These are phyloP conservation scores for Epinephelus coioides DNA, from an alignment of 2,797 vertebrate genomes.

Conservation along the genomic window DNA sequence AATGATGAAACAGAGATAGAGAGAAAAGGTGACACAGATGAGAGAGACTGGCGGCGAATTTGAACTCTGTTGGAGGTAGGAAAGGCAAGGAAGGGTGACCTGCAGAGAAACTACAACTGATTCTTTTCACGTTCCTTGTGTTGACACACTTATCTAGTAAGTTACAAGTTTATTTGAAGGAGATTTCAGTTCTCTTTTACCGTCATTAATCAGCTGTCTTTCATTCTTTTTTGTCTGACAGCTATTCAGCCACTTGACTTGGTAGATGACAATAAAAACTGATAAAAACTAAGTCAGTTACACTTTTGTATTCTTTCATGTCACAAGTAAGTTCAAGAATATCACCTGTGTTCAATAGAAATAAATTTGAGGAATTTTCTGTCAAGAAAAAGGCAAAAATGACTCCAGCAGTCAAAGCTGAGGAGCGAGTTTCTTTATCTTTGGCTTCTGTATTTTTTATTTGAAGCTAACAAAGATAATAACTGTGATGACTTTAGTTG, in stretches of 20 bases:
- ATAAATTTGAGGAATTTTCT: not conserved
- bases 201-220: constrained; percentile 7
- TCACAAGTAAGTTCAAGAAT: not conserved
- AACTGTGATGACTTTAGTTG: not conserved
- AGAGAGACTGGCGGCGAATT: constrained; percentile 17
- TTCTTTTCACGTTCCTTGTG: not conserved
- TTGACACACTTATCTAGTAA: not conserved
- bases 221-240: not conserved
- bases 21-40: constrained; percentile 17
- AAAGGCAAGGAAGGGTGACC: not conserved
- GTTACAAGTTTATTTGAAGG: not conserved
- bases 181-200: not conserved
- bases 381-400: not conserved
- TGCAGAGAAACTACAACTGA: not conserved
- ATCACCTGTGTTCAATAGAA: too few species aligned
- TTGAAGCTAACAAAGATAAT: constrained; percentile 4
- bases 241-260: not conserved
- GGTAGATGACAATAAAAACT: not conserved
- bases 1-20: not conserved
- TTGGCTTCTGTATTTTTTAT: not conserved
- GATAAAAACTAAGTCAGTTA: not conserved
- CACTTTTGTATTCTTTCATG: not conserved
- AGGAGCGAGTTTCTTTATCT: not conserved
- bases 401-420: not conserved
- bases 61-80: constrained; percentile 1